Percentiles rank a stretch among this genome's conserved stretches.
Conservation (phyloP, 2,797 vertebrate species). For the Synaphobranchus kaupii region DNA sequence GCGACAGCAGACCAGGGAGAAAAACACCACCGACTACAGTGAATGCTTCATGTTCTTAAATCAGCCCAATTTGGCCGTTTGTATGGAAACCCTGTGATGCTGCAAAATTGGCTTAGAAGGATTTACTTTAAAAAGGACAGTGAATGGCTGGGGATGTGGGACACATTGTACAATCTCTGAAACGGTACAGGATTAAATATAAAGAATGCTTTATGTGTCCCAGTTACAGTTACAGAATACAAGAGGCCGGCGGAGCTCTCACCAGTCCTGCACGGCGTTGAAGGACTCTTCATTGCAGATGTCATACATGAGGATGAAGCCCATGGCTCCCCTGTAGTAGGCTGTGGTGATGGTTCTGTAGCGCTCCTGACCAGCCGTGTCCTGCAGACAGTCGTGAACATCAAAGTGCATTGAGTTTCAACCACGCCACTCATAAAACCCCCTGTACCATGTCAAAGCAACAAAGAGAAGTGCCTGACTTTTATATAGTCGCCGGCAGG, state of each 20-base stretch:
- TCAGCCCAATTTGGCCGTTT: background rate
- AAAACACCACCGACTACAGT: background rate
- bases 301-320: slow-evolving; percentile 96
- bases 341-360: slow-evolving; percentile 96
- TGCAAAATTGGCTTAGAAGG: background rate
- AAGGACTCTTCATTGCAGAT: slow-evolving; percentile 93
- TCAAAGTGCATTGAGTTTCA: background rate
- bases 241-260: slow-evolving; percentile 40
- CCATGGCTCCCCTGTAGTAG: slow-evolving; percentile 95
- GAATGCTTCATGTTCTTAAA: background rate
- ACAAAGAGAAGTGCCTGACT: background rate
- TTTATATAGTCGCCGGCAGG: background rate
- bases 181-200: background rate
- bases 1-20: background rate
- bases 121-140: background rate
- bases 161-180: background rate
- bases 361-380: slow-evolving; percentile 94
- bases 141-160: background rate
- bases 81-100: background rate
- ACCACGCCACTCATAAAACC: background rate
- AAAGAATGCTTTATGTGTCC: background rate
- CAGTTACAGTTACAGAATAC: background rate
- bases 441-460: background rate
- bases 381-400: slow-evolving; percentile 63
- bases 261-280: slow-evolving; percentile 91